Percentiles rank a stretch among this genome's conserved stretches.
These are phyloP conservation scores for Mesopsocus fuscifrons DNA, from an alignment of 2,888 invertebrate species.

Conservation along the genomic window DNA sequence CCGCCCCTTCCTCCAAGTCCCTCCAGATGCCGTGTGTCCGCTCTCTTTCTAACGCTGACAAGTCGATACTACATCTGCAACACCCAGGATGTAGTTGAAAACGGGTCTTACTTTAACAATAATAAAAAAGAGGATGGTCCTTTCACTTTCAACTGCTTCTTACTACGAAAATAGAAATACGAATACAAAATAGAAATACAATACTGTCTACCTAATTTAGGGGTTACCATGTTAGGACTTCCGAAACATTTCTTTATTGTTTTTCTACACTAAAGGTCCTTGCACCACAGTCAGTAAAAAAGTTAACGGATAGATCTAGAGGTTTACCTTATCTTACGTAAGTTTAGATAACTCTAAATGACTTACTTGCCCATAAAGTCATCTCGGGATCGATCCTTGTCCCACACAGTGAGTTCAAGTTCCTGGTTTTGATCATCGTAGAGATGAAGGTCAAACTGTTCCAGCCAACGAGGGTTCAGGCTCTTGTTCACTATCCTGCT, in stretches of 20 bases:
- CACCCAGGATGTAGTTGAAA: slow-evolving; percentile 16
- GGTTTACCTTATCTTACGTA: too few relatives aligned
- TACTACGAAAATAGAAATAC: neutral
- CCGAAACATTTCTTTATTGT: too few relatives aligned
- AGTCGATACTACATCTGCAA: slow-evolving; percentile 63
- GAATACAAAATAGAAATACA: neutral
- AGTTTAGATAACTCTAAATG: too few relatives aligned
- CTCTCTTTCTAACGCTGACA: slow-evolving; percentile 69
- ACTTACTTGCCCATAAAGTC: slow-evolving; percentile 70
- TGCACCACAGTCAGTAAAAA: too few relatives aligned
- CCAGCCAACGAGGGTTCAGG: slow-evolving; percentile 79
- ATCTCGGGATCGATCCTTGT: slow-evolving; percentile 70
- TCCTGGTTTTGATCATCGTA: slow-evolving; percentile 87
- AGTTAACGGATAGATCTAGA: too few relatives aligned
- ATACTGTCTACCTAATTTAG: too few relatives aligned
- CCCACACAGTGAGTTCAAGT: slow-evolving; percentile 82
- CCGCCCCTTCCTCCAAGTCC: slow-evolving; percentile 71
- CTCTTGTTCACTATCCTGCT: slow-evolving; percentile 77
- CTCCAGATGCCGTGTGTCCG: slow-evolving; percentile 80
- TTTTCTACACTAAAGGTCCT: too few relatives aligned
- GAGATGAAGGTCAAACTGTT: slow-evolving; percentile 92
- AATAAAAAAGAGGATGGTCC: too few relatives aligned
- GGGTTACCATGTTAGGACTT: too few relatives aligned
- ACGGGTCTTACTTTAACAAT: too few relatives aligned
- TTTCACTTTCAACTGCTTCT: too few relatives aligned